Evolutionary conservation across 1,140 invertebrate genomes (phyloP).

Genomic region (Pantala flavescens): DNA sequence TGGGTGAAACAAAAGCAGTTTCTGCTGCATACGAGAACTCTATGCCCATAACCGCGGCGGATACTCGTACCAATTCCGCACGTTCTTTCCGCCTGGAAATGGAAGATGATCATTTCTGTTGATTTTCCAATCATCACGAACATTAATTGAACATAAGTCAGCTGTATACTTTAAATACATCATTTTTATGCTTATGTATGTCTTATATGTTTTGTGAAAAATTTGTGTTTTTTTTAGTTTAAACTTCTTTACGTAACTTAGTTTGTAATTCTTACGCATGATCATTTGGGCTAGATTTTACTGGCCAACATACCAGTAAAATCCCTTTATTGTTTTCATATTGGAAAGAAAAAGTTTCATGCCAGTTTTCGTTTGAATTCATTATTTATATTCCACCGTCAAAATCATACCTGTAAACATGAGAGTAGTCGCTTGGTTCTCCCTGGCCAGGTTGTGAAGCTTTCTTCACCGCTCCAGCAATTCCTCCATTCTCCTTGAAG

Average conservation of each 20-base stretch:
- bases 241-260: too few relatives aligned
- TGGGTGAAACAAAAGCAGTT: slow-evolving; percentile 93
- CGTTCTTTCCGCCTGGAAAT: slow-evolving; percentile 61
- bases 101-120: background rate
- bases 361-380: too few relatives aligned
- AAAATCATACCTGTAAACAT: slow-evolving; percentile 58
- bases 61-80: slow-evolving; percentile 72
- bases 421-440: slow-evolving; percentile 47
- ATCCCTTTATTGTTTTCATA: too few relatives aligned
- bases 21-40: slow-evolving; percentile 96
- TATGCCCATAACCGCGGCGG: slow-evolving; percentile 91
- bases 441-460: background rate
- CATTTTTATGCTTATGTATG: too few relatives aligned
- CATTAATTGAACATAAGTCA: slow-evolving; percentile 11
- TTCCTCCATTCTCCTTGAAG: slow-evolving; percentile 41
- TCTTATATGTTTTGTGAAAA: too few relatives aligned
- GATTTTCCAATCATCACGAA: background rate
- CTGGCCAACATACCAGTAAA: too few relatives aligned
- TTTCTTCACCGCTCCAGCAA: background rate
- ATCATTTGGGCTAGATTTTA: too few relatives aligned
- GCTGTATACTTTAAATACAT: background rate
- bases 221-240: too few relatives aligned
- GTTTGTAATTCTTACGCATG: too few relatives aligned
- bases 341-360: too few relatives aligned
- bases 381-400: background rate